A percentile compares a stretch with the other conserved stretches of the same genome.
Conservation (phyloP, 1,140 invertebrate species). For the Bombus vancouverensis region DNA sequence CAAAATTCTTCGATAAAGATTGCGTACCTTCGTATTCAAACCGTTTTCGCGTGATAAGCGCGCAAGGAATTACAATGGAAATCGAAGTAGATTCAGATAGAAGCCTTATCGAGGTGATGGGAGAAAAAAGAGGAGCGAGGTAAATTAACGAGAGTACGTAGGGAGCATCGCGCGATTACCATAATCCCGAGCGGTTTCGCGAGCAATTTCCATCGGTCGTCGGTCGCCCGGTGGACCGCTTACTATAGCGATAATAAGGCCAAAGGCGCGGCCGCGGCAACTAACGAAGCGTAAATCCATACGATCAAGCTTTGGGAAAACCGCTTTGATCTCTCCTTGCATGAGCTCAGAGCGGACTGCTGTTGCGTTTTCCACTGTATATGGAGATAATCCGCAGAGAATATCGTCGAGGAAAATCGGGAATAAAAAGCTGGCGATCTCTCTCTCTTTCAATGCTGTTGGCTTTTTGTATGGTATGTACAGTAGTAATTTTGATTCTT, state of each 20-base stretch:
- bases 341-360: background rate
- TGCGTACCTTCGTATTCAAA: background rate
- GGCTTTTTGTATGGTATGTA: too few species aligned
- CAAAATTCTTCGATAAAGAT: background rate
- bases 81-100: background rate
- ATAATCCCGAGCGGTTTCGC: background rate
- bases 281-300: slow-evolving; percentile 2
- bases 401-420: too few species aligned
- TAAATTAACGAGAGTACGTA: background rate
- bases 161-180: slow-evolving; percentile 21
- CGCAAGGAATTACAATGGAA: background rate
- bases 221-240: background rate
- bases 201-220: background rate
- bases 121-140: background rate
- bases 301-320: background rate
- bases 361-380: background rate
- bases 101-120: background rate
- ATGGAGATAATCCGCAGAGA: too few species aligned
- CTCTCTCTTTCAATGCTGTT: too few species aligned
- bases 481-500: too few species aligned
- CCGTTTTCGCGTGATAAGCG: too few species aligned
- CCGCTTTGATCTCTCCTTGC: background rate
- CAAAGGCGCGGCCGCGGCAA: background rate
- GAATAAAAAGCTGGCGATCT: too few species aligned
- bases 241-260: slow-evolving; percentile 3